Conservation (phyloP, 2,888 invertebrate species). For the Cremastinae sp. region DNA sequence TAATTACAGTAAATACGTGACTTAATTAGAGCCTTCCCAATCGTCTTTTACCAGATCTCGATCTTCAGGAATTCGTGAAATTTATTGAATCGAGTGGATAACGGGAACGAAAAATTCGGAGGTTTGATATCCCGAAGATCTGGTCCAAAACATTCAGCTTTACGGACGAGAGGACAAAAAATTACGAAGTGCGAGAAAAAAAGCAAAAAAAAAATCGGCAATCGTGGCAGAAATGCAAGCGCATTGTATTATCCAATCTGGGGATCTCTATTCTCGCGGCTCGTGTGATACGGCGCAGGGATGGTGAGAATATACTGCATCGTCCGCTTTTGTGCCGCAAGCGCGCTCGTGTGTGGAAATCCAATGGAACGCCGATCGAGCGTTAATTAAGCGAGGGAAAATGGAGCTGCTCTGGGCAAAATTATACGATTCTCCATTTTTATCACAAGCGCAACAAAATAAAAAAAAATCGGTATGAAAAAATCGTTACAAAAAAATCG, state of each 20-base stretch:
- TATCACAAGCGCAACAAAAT: too few species aligned
- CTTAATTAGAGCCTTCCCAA: conserved; percentile 73
- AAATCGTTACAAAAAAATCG: too few species aligned
- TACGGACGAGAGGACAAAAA: conserved; percentile 37
- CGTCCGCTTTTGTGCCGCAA: too few species aligned
- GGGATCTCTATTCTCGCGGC: conserved; percentile 69
- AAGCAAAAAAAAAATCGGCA: conserved; percentile 39
- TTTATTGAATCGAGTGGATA: conserved; percentile 72
- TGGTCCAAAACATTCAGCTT: too few species aligned
- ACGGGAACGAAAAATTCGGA: conserved; percentile 40
- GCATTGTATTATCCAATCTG: conserved; percentile 73
- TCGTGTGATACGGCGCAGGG: conserved; percentile 60
- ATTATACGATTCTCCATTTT: not conserved
- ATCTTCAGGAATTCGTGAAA: conserved; percentile 70
- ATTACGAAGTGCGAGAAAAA: conserved; percentile 19
- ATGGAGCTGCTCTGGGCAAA: conserved; percentile 44
- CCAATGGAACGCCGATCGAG: conserved; percentile 59
- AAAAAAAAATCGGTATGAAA: too few species aligned
- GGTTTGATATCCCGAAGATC: not conserved
- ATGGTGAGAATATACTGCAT: conserved; percentile 46
- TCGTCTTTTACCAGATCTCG: conserved; percentile 41
- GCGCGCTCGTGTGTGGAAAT: conserved; percentile 60
- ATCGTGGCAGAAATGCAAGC: conserved; percentile 62
- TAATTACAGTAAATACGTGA: conserved; percentile 47
- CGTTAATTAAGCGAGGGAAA: conserved; percentile 75